Conservation (phyloP, 2,888 invertebrate genomes). For the Heliconius erato region DNA sequence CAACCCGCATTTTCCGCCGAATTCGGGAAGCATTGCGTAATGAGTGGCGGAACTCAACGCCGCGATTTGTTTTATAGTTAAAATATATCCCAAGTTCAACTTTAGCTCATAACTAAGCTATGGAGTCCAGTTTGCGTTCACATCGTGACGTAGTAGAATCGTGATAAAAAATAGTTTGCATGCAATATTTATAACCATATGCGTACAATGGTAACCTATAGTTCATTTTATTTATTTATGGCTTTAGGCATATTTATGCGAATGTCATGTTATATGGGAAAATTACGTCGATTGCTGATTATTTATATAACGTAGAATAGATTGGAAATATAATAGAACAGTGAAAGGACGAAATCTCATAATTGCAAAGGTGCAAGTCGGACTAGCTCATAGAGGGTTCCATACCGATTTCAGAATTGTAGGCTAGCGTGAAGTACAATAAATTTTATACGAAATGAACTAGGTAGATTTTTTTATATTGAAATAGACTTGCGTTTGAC, state of each 20-base stretch:
- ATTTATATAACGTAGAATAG: neutral
- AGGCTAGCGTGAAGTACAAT: too few relatives aligned
- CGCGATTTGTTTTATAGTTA: neutral
- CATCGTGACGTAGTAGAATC: slow-evolving; percentile 1
- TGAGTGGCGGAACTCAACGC: too few relatives aligned
- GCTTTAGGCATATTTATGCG: neutral
- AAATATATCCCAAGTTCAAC: neutral
- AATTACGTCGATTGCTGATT: neutral
- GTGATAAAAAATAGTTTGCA: slow-evolving; percentile 1
- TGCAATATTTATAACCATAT: neutral
- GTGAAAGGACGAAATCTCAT: too few relatives aligned
- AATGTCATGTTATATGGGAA: neutral
- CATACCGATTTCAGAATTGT: too few relatives aligned
- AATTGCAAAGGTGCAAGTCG: too few relatives aligned
- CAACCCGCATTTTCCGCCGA: too few relatives aligned
- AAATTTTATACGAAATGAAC: too few relatives aligned
- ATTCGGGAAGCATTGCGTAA: too few relatives aligned
- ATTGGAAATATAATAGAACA: too few relatives aligned
- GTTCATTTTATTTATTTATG: neutral
- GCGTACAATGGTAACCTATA: neutral
- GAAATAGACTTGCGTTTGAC: too few relatives aligned
- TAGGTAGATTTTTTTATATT: too few relatives aligned
- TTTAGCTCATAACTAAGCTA: neutral
- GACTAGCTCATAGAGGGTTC: too few relatives aligned
- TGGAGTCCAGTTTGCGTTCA: neutral